Evolutionary conservation across 2,797 vertebrate genomes (phyloP).

Genomic region (Gorsachius magnificus): DNA sequence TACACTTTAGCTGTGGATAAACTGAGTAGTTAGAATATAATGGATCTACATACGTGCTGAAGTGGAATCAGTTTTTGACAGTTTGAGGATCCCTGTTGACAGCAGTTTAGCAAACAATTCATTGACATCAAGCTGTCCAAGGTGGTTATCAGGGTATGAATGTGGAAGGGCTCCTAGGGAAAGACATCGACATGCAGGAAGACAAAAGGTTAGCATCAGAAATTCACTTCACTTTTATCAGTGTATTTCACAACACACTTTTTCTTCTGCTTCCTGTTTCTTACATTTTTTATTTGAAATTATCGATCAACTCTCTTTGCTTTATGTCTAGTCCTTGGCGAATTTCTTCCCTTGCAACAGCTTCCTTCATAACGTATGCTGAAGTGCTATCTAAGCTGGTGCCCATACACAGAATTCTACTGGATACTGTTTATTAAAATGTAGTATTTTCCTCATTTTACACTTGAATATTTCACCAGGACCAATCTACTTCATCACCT

Average conservation of each 20-base stretch:
- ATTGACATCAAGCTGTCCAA: constrained; percentile 95
- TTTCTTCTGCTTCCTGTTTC: background rate
- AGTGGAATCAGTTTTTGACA: constrained; percentile 81
- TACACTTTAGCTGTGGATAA: background rate
- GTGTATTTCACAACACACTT: background rate
- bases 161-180: constrained; percentile 77
- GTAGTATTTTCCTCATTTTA: background rate
- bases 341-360: background rate
- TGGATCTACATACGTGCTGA: constrained; percentile 75
- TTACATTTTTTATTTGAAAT: background rate
- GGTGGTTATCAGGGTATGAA: constrained; percentile 89
- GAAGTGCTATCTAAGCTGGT: background rate
- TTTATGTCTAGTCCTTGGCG: background rate
- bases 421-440: background rate
- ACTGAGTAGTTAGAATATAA: background rate
- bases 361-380: background rate
- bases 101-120: constrained; percentile 93
- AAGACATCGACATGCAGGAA: background rate
- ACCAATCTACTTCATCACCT: background rate
- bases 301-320: background rate
- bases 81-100: constrained; percentile 91
- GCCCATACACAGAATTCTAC: background rate
- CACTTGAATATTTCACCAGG: background rate
- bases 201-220: background rate
- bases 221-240: background rate